Conservation (phyloP, 2,888 invertebrate genomes). For the Leptinotarsa juncta region DNA sequence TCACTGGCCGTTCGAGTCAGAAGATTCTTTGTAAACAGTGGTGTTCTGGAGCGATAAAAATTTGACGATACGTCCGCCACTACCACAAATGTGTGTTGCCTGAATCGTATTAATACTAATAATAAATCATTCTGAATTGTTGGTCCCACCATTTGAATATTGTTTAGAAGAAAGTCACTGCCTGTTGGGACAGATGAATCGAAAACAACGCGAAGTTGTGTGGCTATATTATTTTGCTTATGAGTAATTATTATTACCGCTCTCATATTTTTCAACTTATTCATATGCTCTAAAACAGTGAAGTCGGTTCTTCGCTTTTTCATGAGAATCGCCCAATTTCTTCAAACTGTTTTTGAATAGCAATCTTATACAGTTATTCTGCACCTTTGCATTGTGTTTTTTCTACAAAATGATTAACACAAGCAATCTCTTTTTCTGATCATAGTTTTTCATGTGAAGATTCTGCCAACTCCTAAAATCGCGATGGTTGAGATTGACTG, state of each 20-base stretch:
- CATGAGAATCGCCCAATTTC: too few relatives aligned
- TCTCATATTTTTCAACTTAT: neutral
- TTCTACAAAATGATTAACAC: too few relatives aligned
- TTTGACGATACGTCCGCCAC: slow-evolving; percentile 51
- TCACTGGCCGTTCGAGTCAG: slow-evolving; percentile 16
- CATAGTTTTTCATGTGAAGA: too few relatives aligned
- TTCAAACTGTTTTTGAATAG: too few relatives aligned
- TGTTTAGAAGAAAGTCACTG: neutral
- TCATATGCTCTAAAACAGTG: too few relatives aligned
- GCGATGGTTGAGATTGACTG: neutral
- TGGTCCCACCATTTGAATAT: neutral
- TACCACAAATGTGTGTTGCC: neutral
- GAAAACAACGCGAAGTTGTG: too few relatives aligned
- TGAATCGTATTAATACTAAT: slow-evolving; percentile 12
- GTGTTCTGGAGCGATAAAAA: slow-evolving; percentile 32
- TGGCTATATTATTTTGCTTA: too few relatives aligned
- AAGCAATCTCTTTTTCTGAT: too few relatives aligned
- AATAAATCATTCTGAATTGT: neutral
- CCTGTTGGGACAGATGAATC: neutral
- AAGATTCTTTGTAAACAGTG: slow-evolving; percentile 32
- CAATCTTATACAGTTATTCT: too few relatives aligned
- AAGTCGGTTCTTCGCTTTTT: neutral
- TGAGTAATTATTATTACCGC: neutral
- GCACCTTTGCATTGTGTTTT: too few relatives aligned
- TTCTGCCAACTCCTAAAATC: neutral